Evolutionary conservation across 2,797 vertebrate genomes (phyloP), one percentile per base, ranked within the genome.

Genomic region (Odontamblyopus lacepedii): DNA sequence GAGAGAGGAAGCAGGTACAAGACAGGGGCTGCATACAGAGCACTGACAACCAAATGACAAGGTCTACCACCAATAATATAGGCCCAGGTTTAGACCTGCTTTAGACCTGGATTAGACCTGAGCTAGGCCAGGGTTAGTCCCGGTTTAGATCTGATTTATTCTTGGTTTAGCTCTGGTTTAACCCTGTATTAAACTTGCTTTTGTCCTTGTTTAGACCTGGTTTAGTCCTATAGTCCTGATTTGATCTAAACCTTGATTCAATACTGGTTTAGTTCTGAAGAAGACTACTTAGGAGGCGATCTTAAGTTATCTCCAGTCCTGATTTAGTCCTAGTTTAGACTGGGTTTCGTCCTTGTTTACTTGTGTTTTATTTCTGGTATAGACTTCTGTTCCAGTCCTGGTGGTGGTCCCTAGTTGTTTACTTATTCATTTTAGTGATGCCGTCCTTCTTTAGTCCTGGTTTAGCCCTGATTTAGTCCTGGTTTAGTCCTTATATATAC

Each of bases 1-100:
- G 81, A 84, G 82, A 77, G 71, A 89, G 63, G 59, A 72, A 83
- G 78, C 73, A 82, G 86, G 85, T 72, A 72, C 70, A 78, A 75
- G 56, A 70, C 70, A 80, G 77, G 83, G 71, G 78, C 71, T 73
- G 78, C 79, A 80, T 83, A 83, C 78, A 82, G 78, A 82, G 77
- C 68, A 61, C 63, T 70, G 63, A 67, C 61, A 61, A 16, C 15
- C 9, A 62, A 15, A 30, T 19, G 35, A 32, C 35, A 18, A 35
- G 61, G 30, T 38, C 60, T 62, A n/a, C 18, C 3, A 8, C 30
- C 12, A 15, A 15, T 3, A 48, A 48, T 48, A 48, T 48, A 30
- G 13, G 16, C 16, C n/a, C 9, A 15, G 15, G 15, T 27, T 12
- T 59, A 59, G 26, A 27, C 7, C 26, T 29, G 56, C 0, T 59